Evolutionary conservation across 2,888 invertebrate species (phyloP).

Genomic region (Falcaria lacertinaria): DNA sequence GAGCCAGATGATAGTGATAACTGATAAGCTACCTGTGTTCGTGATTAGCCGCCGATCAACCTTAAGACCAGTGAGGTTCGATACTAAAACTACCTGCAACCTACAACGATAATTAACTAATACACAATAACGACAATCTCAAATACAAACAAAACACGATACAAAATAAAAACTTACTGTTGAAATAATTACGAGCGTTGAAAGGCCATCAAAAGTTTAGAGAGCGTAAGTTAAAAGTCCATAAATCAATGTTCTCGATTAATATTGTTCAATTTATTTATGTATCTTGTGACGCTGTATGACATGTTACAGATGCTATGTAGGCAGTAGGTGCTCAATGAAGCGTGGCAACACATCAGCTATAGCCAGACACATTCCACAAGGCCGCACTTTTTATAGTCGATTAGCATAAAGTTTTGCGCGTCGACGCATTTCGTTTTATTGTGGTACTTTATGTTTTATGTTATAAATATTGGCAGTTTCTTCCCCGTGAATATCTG

Average conservation of each 20-base stretch:
- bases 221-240: slow-evolving; percentile 10
- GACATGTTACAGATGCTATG: slow-evolving; percentile 14
- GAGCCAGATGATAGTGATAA: slow-evolving; percentile 52
- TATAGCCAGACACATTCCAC: slow-evolving; percentile 30
- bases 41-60: slow-evolving; percentile 38
- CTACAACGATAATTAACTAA: not conserved
- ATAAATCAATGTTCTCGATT: slow-evolving; percentile 22
- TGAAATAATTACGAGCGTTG: no score
- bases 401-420: slow-evolving; percentile 59
- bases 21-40: slow-evolving; percentile 70
- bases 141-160: not conserved
- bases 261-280: slow-evolving; percentile 8
- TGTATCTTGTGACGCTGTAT: slow-evolving; percentile 6
- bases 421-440: slow-evolving; percentile 53
- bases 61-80: slow-evolving; percentile 6
- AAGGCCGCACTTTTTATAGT: slow-evolving; percentile 50
- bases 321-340: slow-evolving; percentile 18
- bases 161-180: no score
- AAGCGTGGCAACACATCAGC: slow-evolving; percentile 23
- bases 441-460: slow-evolving; percentile 56
- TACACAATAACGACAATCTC: no score
- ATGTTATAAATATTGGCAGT: slow-evolving; percentile 55
- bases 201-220: not conserved
- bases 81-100: not conserved
- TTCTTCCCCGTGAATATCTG: slow-evolving; percentile 49